These are phyloP conservation scores for Cephus pulcher DNA, from an alignment of 2,888 invertebrate species.

Conservation along the genomic window DNA sequence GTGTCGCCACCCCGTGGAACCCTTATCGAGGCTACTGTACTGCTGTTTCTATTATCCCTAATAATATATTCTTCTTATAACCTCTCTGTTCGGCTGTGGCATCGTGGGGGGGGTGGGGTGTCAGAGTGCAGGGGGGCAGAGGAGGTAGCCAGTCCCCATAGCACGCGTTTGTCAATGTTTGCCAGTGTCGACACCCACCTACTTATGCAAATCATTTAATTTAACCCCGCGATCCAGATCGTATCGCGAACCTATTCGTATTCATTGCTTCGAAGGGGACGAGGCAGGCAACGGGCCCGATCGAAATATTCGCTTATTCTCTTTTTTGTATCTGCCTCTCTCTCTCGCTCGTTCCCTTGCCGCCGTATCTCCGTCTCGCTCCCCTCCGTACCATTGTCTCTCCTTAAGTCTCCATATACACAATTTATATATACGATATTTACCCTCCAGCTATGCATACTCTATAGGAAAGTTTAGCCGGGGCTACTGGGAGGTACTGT, in stretches of 20 bases:
- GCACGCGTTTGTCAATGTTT: constrained; percentile 66
- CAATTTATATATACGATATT: background rate
- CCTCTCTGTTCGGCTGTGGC: constrained; percentile 1
- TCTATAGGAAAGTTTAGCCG: background rate
- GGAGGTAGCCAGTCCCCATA: constrained; percentile 24
- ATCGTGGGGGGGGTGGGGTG: constrained; percentile 12
- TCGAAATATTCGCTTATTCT: background rate
- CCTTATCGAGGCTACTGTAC: constrained; percentile 48
- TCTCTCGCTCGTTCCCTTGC: no score
- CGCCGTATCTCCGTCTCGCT: background rate
- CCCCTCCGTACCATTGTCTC: background rate
- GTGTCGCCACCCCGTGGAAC: constrained; percentile 50
- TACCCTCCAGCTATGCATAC: background rate
- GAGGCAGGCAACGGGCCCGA: constrained; percentile 6
- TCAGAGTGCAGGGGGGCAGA: constrained; percentile 10
- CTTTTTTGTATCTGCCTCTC: background rate
- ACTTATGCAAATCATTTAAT: constrained; percentile 68
- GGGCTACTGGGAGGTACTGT: background rate
- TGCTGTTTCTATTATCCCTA: constrained; percentile 61
- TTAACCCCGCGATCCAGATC: constrained; percentile 64
- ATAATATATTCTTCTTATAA: constrained; percentile 64
- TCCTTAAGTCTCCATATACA: background rate
- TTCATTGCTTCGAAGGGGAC: constrained; percentile 59
- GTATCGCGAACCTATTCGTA: constrained; percentile 66
- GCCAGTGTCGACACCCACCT: constrained; percentile 67